phyloP scores from a whole-genome alignment of 2,113 vertebrate species.

The Syrmaticus mikado region DNA sequence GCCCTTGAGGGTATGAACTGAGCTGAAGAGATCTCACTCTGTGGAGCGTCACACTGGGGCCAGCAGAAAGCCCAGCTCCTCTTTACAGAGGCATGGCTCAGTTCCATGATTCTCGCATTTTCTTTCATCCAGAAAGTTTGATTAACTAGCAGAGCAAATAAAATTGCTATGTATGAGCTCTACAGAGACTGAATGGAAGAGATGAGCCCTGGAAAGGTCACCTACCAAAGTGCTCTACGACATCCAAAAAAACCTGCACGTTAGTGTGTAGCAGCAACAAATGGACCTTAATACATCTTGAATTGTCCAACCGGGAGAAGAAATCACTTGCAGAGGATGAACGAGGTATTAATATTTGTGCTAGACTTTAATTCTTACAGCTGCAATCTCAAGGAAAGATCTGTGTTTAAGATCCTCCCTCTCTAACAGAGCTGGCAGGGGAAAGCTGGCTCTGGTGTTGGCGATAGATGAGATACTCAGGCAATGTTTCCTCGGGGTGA shows the following conservation, averaged over 20 bases:
- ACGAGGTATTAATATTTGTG: neutral
- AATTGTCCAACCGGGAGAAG: neutral
- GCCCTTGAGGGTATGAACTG: neutral
- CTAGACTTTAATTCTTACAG: neutral
- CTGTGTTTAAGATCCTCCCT: neutral
- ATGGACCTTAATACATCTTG: neutral
- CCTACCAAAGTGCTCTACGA: accelerated
- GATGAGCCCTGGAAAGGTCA: neutral
- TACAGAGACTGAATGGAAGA: neutral
- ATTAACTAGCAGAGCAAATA: neutral
- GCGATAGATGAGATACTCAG: neutral
- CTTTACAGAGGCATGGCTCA: neutral
- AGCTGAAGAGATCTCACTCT: neutral
- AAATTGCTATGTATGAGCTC: neutral
- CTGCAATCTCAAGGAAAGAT: neutral
- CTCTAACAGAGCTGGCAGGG: neutral
- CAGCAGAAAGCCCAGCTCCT: neutral
- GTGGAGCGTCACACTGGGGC: neutral
- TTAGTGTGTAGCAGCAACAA: neutral
- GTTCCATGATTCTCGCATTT: neutral
- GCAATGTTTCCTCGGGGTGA: neutral
- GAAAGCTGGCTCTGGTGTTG: neutral
- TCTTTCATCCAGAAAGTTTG: neutral
- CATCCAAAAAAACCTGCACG: neutral
- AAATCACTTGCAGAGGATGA: neutral